Evolutionary conservation across 2,888 invertebrate genomes (phyloP).

Genomic region (Margaritifera margaritifera): DNA sequence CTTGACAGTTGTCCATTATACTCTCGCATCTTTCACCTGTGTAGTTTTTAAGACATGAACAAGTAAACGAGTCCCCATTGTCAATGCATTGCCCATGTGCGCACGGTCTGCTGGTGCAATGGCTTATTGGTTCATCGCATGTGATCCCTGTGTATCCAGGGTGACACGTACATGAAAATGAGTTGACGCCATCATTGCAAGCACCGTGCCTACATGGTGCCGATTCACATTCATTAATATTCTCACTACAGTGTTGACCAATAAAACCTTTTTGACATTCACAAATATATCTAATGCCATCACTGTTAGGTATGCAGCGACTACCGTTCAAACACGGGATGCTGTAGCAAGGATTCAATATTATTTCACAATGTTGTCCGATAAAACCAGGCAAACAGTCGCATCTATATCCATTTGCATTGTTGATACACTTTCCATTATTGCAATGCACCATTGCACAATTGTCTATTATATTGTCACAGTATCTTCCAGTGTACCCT

Average conservation of each 20-base stretch:
- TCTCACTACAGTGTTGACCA: background rate
- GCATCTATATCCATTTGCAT: background rate
- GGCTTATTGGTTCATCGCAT: no score
- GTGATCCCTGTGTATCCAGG: no score
- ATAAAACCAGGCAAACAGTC: background rate
- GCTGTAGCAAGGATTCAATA: background rate
- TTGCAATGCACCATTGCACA: background rate
- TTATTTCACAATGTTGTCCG: constrained; percentile 1
- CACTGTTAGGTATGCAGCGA: no score
- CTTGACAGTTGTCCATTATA: no score
- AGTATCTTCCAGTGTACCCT: background rate
- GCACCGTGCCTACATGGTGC: background rate
- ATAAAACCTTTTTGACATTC: background rate
- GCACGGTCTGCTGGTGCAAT: no score
- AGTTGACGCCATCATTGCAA: background rate
- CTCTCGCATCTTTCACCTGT: no score
- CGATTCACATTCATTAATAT: constrained; percentile 1
- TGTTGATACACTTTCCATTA: constrained; percentile 1
- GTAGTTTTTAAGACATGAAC: no score
- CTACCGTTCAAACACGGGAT: background rate
- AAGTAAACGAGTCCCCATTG: no score
- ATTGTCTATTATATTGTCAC: background rate
- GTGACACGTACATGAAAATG: background rate
- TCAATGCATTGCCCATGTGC: no score
- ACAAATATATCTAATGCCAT: background rate